Evolutionary conservation across 1,140 invertebrate species (phyloP).

Genomic region (Drosophila watanabei): DNA sequence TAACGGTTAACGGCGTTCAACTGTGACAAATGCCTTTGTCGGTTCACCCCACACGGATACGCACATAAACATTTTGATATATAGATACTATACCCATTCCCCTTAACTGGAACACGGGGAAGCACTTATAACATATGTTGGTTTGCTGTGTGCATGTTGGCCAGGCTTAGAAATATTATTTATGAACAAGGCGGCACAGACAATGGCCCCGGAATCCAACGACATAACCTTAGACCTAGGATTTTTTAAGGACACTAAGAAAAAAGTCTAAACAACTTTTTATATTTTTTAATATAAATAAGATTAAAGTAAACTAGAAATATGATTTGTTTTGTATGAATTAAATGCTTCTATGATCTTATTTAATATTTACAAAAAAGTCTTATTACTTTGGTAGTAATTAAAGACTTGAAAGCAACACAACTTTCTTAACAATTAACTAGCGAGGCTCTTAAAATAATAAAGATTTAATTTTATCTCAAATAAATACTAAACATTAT

Average conservation of each 20-base stretch:
- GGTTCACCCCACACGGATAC: conserved; percentile 52
- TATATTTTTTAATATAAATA: neutral
- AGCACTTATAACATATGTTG: conserved; percentile 68
- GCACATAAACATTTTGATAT: conserved; percentile 33
- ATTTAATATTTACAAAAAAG: too few relatives aligned
- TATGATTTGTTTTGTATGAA: neutral
- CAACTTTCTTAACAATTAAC: neutral
- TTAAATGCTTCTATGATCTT: neutral
- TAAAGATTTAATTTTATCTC: neutral
- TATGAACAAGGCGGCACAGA: conserved; percentile 78
- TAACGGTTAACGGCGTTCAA: conserved; percentile 82
- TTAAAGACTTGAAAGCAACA: neutral
- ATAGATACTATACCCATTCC: conserved; percentile 28
- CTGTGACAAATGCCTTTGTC: conserved; percentile 81
- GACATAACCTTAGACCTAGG: conserved; percentile 2
- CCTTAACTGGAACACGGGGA: neutral
- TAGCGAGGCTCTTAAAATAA: too few relatives aligned
- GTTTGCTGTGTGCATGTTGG: conserved; percentile 64
- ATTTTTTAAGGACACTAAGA: neutral
- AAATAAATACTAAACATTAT: neutral
- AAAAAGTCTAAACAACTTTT: neutral
- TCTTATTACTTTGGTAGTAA: neutral
- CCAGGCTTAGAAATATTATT: conserved; percentile 79
- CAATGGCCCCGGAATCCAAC: conserved; percentile 47
- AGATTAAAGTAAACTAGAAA: neutral